phyloP scores from a whole-genome alignment of 2,113 vertebrate species.

The Cnemophilus loriae region DNA sequence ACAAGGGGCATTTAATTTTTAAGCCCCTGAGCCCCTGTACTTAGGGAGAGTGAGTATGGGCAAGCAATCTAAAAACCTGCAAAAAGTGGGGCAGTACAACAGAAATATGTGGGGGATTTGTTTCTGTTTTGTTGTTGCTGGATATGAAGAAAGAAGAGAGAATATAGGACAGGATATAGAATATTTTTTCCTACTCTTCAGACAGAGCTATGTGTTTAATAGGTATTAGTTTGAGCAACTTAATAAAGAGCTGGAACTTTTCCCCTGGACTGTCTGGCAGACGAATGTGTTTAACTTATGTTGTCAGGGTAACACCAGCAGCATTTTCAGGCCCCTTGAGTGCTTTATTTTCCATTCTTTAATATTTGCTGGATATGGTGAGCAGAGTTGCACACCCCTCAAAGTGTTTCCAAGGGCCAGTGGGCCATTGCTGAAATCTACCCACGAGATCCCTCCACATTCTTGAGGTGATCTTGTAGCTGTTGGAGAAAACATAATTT shows the following conservation, averaged over 20 bases:
- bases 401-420: background rate
- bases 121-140: background rate
- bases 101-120: background rate
- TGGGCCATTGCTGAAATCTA: background rate
- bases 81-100: background rate
- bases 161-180: background rate
- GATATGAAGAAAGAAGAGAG: background rate
- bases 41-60: accelerated
- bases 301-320: background rate
- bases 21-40: background rate
- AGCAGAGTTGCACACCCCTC: background rate
- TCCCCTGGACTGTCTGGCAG: background rate
- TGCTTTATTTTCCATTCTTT: background rate
- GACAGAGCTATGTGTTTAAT: background rate
- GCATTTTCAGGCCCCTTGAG: background rate
- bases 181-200: background rate
- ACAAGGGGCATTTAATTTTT: background rate
- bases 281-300: background rate
- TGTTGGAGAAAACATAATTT: background rate
- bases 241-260: background rate
- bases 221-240: background rate
- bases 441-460: background rate
- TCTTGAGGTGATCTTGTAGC: background rate
- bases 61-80: background rate
- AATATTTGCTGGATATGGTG: background rate